Evolutionary conservation across 2,888 invertebrate species (phyloP).

Genomic region (Himalopsyche kuldschensis): DNA sequence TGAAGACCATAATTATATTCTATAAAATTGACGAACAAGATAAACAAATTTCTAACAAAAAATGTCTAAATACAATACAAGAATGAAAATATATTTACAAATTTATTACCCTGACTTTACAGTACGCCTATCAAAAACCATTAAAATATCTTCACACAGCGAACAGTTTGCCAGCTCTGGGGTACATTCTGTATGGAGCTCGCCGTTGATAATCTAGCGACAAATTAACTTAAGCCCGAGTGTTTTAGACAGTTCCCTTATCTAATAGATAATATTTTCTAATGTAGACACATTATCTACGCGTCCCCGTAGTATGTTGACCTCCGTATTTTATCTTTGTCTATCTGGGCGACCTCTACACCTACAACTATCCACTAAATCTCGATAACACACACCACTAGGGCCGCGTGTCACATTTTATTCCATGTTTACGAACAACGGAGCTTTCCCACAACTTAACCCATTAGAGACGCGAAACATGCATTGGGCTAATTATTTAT

Average conservation of each 20-base stretch:
- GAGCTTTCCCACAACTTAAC: neutral
- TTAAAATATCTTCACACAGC: neutral
- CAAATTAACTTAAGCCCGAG: neutral
- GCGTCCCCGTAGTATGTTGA: neutral
- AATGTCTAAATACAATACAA: too few species aligned
- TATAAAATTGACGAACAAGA: too few species aligned
- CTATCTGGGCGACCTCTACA: neutral
- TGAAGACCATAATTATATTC: too few species aligned
- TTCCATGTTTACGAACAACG: neutral
- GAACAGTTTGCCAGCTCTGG: neutral
- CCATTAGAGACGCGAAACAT: neutral
- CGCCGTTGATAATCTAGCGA: neutral
- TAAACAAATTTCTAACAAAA: too few species aligned
- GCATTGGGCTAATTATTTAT: too few species aligned
- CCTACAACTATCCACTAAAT: slow-evolving; percentile 4
- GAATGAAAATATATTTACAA: neutral
- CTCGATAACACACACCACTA: neutral
- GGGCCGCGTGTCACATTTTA: slow-evolving; percentile 3
- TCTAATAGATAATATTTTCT: neutral
- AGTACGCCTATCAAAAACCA: neutral
- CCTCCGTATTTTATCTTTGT: neutral
- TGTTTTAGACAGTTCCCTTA: neutral
- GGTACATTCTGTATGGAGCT: neutral
- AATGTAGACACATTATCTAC: neutral
- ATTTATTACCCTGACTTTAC: neutral